Evolutionary conservation across 2,888 invertebrate genomes (phyloP), one percentile per base, ranked within the genome.

Genomic region (Baronia brevicornis): DNA sequence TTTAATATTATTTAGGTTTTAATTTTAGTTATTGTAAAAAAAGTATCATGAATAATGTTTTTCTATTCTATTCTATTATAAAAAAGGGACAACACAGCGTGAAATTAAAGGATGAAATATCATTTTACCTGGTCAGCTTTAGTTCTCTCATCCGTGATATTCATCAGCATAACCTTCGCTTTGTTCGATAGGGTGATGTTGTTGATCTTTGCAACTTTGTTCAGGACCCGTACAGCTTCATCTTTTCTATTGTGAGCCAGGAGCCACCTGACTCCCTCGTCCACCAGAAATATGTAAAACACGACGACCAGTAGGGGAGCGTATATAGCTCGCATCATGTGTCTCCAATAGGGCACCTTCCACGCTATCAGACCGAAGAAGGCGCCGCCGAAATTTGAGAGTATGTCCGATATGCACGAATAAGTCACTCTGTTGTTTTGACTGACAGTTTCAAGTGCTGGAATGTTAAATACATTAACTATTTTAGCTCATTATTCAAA

Each of bases 221-320:
- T 84, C 11, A 91, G 65, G 7, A 91, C 87, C 4, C 75, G 66
- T 27, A 88, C 88, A 0, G 92, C 92, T 48, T 90, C 88, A 9
- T 89, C 86, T 28, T 86, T 85, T 49, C 87, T 86, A 30, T 90
- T 88, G 53, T 91, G 90, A 0, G 90, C 89, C 3, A 93, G 62
- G n/a, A 94, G 84, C 94, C 94, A 95, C 41, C 94, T 84, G 11
- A 92, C 87, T 1, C 92, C 92, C 64, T 92, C 92, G 2, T 92
- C 92, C n/a, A 91, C 72, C 3, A 91, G 60, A 86, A 91, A 91
- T 38, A 90, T 88, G 57, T 92, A 91, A 37, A 88, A 78, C 11
- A 94, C 70, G 11, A 91, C 87, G 0, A 92, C 65, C 2, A 92
- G 66, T 0, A 90, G 87, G 0, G 94, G 94, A 0, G 88, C 84